phyloP scores from a whole-genome alignment of 2,797 vertebrate genomes.

The Ctenochaetus hawaiiensis region DNA sequence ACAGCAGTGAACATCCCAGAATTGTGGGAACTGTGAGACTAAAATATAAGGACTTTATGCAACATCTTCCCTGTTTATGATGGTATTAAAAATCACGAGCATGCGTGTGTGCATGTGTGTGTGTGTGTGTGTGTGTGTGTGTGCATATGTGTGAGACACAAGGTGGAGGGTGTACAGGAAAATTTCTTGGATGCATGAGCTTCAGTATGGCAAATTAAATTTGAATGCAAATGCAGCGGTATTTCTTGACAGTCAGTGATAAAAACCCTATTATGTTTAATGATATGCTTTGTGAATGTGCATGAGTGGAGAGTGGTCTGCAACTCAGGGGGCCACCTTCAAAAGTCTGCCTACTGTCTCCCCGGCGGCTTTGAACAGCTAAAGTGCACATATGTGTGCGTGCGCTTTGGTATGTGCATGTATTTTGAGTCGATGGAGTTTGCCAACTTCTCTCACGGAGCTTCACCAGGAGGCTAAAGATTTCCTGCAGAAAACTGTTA shows the following conservation, averaged over 20 bases:
- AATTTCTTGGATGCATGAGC: slow-evolving; percentile 86
- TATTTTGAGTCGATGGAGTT: slow-evolving; percentile 50
- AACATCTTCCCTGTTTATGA: slow-evolving; percentile 66
- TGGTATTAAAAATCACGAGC: slow-evolving; percentile 73
- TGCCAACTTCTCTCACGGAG: slow-evolving; percentile 42
- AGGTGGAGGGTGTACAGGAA: slow-evolving; percentile 70
- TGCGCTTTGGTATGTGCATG: slow-evolving; percentile 33
- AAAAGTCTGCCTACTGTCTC: slow-evolving; percentile 64
- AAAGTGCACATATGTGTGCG: slow-evolving; percentile 26
- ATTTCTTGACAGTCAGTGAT: slow-evolving; percentile 88
- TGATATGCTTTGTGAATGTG: slow-evolving; percentile 89
- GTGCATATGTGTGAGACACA: slow-evolving; percentile 59
- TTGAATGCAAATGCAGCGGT: slow-evolving; percentile 88
- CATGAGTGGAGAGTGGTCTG: slow-evolving; percentile 83
- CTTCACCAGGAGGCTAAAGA: slow-evolving; percentile 32
- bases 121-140: slow-evolving; percentile 45
- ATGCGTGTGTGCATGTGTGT: slow-evolving; percentile 1
- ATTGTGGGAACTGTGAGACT: slow-evolving; percentile 39
- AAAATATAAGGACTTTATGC: slow-evolving; percentile 63
- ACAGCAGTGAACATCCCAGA: slow-evolving; percentile 43
- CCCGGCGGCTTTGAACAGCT: slow-evolving; percentile 46
- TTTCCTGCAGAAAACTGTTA: slow-evolving; percentile 19
- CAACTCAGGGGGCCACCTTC: slow-evolving; percentile 77
- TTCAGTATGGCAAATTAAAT: slow-evolving; percentile 88
- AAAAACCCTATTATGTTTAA: slow-evolving; percentile 90